phyloP scores from a whole-genome alignment of 2,888 invertebrate species.

The Merodon equestris region DNA sequence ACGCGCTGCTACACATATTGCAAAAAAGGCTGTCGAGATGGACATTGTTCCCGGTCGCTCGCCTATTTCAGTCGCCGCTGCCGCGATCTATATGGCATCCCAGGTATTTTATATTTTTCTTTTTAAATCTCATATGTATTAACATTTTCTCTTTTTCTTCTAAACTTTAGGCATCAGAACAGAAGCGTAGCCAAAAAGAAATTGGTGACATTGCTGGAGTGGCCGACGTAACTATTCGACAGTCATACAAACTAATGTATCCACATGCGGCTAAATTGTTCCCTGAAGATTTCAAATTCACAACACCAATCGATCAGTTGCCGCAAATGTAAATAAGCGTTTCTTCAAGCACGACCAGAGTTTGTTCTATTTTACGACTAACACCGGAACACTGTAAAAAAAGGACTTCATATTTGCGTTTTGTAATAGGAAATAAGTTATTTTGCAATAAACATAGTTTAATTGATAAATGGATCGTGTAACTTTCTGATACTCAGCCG shows the following conservation, averaged over 20 bases:
- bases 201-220: slow-evolving; percentile 99
- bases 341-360: slow-evolving; percentile 15
- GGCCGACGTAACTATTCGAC: slow-evolving; percentile 98
- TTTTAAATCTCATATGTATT: not conserved
- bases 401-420: slow-evolving; percentile 37
- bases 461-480: not conserved
- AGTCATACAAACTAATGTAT: slow-evolving; percentile 98
- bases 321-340: slow-evolving; percentile 86
- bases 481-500: not conserved
- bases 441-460: slow-evolving; percentile 44
- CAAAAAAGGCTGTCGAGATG: slow-evolving; percentile 96
- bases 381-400: slow-evolving; percentile 42
- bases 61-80: slow-evolving; percentile 99
- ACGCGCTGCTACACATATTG: slow-evolving; percentile 97
- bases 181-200: slow-evolving; percentile 98
- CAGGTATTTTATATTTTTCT: slow-evolving; percentile 85
- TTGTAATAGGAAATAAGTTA: slow-evolving; percentile 48
- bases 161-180: slow-evolving; percentile 91
- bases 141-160: not conserved
- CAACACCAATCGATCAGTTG: slow-evolving; percentile 95
- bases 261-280: slow-evolving; percentile 95
- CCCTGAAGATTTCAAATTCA: slow-evolving; percentile 97
- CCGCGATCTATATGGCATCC: slow-evolving; percentile 99
- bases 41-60: slow-evolving; percentile 98
- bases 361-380: slow-evolving; percentile 24